Base-by-base conservation (phyloP, 2,888 invertebrate genomes). In the Chloroclystis v-ata region DNA sequence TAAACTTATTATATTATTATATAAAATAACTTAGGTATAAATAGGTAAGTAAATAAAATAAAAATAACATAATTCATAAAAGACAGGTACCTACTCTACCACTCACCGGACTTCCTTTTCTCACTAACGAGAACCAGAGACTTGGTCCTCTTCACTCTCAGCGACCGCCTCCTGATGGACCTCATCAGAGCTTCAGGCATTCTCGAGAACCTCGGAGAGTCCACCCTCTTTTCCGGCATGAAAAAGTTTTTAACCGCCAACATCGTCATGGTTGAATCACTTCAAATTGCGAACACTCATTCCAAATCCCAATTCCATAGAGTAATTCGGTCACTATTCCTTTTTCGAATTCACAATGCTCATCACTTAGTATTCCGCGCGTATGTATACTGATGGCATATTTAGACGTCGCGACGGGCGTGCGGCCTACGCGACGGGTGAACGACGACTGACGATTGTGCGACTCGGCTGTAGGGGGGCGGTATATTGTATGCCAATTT, bases 61-160 rank as follows among this genome's bases (percentile, higher is more conserved):
- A 42, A 56, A 54, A 52, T 56, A 57, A 57, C 50, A 50, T 55
- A 54, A 56, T 29, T n/a, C n/a, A n/a, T n/a, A n/a, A n/a, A n/a
- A n/a, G n/a, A n/a, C n/a, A n/a, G n/a, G n/a, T n/a, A 51, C 63
- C 77, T 84, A 86, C 83, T 45, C 73, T 86, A 87, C 83, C 84
- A 86, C 92, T 92, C 90, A 94, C 94, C 94, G 78, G 94, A 94
- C 85, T 94, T 94, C 71, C 94, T 81, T 77, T 94, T 94, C 77
- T 94, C 93, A 55, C 90, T 90, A 55, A 92, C 90, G 44, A 92
- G 89, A 20, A 93, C 92, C 63, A 93, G 82, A 49, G 93, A 93
- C 76, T 94, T 94, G 60, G 93, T 92, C 66, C 93, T 89, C 78
- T 93, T 94, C 29, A 93, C 92, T 54, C 94, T 85, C 61, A 94